phyloP scores from a whole-genome alignment of 2,113 vertebrate species.

The Channa argus region DNA sequence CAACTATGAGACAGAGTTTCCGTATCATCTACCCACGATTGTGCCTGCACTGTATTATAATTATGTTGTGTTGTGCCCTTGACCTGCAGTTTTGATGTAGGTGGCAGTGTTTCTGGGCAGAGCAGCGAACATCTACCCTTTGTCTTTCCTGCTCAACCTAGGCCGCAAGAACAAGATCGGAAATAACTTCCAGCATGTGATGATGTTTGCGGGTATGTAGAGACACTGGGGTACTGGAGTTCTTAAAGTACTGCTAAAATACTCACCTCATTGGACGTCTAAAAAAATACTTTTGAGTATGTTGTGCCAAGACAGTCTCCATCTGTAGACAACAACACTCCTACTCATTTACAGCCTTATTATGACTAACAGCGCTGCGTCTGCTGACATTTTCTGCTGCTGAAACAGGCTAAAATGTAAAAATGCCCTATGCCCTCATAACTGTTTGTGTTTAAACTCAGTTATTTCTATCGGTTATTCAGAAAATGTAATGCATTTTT shows the following conservation, averaged over 20 bases:
- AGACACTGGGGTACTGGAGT: not conserved
- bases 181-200: conserved; percentile 95
- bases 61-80: conserved; percentile 77
- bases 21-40: not conserved
- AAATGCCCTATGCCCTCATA: not conserved
- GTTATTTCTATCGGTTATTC: not conserved
- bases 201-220: conserved; percentile 97
- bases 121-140: conserved; percentile 96
- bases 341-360: not conserved
- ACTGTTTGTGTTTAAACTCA: not conserved
- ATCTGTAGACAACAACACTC: not conserved
- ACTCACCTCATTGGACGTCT: not conserved
- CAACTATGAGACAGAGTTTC: conserved; percentile 6
- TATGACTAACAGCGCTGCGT: not conserved
- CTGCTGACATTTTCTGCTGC: conserved; percentile 4
- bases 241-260: not conserved
- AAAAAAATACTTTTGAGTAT: not conserved
- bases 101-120: conserved; percentile 95
- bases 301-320: not conserved
- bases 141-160: conserved; percentile 96
- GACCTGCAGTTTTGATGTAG: conserved; percentile 79
- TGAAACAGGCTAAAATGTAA: not conserved
- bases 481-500: not conserved
- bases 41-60: not conserved
- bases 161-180: conserved; percentile 95